Conservation (phyloP, 1,140 invertebrate genomes). For the Drosophila nebulosa region DNA sequence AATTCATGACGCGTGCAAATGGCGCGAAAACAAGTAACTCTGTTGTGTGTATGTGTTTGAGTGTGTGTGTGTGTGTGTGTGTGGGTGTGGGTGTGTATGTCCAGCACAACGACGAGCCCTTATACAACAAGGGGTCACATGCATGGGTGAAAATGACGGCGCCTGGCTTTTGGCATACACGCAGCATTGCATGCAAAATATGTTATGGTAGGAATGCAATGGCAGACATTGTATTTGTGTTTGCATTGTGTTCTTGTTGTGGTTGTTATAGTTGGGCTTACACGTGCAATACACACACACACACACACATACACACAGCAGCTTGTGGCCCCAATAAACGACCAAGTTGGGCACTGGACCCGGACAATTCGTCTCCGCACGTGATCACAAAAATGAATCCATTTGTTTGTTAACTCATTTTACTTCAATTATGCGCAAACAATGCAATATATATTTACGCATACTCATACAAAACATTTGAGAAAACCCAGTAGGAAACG, state of each 20-base stretch:
- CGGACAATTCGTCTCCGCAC: conserved; percentile 36
- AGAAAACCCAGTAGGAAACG: neutral
- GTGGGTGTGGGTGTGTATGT: conserved; percentile 7
- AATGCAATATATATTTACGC: conserved; percentile 31
- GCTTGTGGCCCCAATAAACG: conserved; percentile 57
- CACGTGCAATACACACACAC: conserved; percentile 32
- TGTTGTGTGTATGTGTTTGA: too few species aligned
- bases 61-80: conserved; percentile 20
- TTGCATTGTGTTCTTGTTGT: conserved; percentile 22
- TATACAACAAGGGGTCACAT: conserved; percentile 27
- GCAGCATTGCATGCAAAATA: conserved; percentile 76
- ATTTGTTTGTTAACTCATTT: conserved; percentile 79
- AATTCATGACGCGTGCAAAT: conserved; percentile 79
- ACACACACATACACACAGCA: neutral
- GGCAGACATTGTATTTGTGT: conserved; percentile 53
- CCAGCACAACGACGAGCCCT: conserved; percentile 13
- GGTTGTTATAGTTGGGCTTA: conserved; percentile 30
- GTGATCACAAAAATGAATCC: conserved; percentile 71
- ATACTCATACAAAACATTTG: conserved; percentile 1
- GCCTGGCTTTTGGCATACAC: conserved; percentile 67
- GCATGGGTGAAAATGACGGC: conserved; percentile 71
- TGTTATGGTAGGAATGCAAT: conserved; percentile 66
- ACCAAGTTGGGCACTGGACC: conserved; percentile 29
- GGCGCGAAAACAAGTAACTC: conserved; percentile 76
- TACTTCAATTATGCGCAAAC: conserved; percentile 74